A percentile compares a stretch with the other conserved stretches of the same genome.
Conservation (phyloP, 1,140 invertebrate species). For the Drosophila watanabei region DNA sequence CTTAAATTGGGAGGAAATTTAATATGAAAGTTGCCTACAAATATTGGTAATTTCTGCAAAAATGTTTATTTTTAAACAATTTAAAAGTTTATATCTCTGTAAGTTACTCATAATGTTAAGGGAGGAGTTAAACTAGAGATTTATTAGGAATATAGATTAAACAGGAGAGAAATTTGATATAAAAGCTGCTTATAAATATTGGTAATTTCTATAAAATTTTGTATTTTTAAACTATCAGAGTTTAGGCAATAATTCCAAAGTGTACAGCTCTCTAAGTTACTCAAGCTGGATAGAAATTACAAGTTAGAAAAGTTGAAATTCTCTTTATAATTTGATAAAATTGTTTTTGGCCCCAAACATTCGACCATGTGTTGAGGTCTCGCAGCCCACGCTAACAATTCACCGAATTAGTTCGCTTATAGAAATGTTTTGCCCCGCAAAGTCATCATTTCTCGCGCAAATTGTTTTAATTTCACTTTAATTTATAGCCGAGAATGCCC, state of each 20-base stretch:
- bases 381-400: conserved; percentile 13
- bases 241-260: background rate
- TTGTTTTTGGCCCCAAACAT: conserved; percentile 38
- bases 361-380: conserved; percentile 29
- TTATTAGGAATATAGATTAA: too few relatives aligned
- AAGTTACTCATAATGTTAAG: background rate
- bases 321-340: conserved; percentile 20
- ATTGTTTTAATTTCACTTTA: conserved; percentile 55
- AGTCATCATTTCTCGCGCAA: conserved; percentile 20
- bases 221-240: too few relatives aligned
- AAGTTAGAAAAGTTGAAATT: background rate
- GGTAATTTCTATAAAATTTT: background rate
- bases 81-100: background rate
- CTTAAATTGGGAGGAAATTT: background rate
- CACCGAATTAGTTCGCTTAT: conserved; percentile 20
- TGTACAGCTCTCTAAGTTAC: background rate
- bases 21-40: background rate
- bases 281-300: background rate
- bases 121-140: too few relatives aligned
- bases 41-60: background rate
- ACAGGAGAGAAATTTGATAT: too few relatives aligned
- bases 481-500: conserved; percentile 44
- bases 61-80: background rate
- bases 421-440: conserved; percentile 33
- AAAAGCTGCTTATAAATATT: too few relatives aligned